A percentile compares a stretch with the other conserved stretches of the same genome.
Conservation (phyloP, 1,140 invertebrate genomes). For the Matsumurasca onukii region DNA sequence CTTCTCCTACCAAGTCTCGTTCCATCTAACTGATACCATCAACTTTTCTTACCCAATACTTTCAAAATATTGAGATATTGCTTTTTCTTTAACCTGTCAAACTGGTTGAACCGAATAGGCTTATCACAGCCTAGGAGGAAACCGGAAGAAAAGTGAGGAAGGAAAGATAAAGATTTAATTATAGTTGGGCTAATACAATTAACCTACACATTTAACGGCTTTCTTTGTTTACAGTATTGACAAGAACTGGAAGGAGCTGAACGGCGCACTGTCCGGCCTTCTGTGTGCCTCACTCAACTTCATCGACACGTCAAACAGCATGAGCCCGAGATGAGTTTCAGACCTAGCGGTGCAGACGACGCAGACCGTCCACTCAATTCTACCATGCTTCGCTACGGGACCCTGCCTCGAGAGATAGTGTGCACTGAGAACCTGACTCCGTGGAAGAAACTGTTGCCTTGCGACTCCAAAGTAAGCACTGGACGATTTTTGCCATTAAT, state of each 20-base stretch:
- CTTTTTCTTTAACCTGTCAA: no score
- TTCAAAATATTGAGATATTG: no score
- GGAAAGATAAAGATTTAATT: no score
- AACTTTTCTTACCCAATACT: no score
- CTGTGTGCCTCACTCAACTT: constrained; percentile 97
- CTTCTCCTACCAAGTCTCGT: no score
- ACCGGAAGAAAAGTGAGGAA: no score
- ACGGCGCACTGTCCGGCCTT: constrained; percentile 87
- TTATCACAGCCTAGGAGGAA: no score
- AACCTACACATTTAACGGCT: no score
- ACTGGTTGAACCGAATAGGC: no score
- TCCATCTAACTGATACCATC: no score
- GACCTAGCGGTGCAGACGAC: constrained; percentile 67
- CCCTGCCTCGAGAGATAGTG: constrained; percentile 91
- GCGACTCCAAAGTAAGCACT: constrained; percentile 68
- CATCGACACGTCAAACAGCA: constrained; percentile 84
- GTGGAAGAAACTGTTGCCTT: constrained; percentile 96
- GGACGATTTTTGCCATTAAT: background rate
- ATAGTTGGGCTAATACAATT: no score
- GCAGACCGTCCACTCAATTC: constrained; percentile 50
- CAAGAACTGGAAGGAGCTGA: constrained; percentile 82
- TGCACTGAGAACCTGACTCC: constrained; percentile 99
- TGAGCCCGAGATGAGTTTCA: constrained; percentile 82
- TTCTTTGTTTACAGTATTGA: constrained; percentile 58
- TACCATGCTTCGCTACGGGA: constrained; percentile 75